Conservation (phyloP, 1,140 invertebrate genomes). For the Diachasma alloeum region DNA sequence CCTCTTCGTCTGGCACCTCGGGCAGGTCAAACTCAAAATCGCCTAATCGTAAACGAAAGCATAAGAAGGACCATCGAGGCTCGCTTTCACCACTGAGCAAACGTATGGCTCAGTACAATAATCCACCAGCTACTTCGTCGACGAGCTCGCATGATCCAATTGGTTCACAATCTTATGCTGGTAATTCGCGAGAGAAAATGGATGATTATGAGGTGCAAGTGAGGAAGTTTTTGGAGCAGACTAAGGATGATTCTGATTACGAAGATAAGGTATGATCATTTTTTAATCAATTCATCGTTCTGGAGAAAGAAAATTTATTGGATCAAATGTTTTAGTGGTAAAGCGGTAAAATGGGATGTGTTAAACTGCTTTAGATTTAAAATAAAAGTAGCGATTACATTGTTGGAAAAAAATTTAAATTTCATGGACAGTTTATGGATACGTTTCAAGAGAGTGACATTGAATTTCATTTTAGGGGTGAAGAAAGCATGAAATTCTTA, state of each 20-base stretch:
- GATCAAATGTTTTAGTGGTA: too few species aligned
- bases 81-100: conserved; percentile 82
- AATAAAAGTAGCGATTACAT: too few species aligned
- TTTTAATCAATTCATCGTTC: too few species aligned
- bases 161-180: conserved; percentile 65
- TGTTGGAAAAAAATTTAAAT: too few species aligned
- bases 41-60: conserved; percentile 71
- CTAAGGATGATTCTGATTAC: conserved; percentile 83
- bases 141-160: conserved; percentile 66
- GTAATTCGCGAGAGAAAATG: conserved; percentile 63
- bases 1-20: conserved; percentile 70
- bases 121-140: conserved; percentile 61
- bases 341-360: too few species aligned
- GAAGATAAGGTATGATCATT: conserved; percentile 71
- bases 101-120: conserved; percentile 73
- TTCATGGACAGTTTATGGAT: too few species aligned
- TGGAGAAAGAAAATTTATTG: too few species aligned
- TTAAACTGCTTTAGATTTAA: too few species aligned
- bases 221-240: conserved; percentile 78
- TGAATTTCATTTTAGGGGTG: too few species aligned
- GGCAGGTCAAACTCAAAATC: conserved; percentile 67
- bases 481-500: too few species aligned
- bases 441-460: too few species aligned
- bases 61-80: conserved; percentile 72
- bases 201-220: conserved; percentile 77